phyloP scores from a whole-genome alignment of 23 tunicate species.

The Corella eumyota region DNA sequence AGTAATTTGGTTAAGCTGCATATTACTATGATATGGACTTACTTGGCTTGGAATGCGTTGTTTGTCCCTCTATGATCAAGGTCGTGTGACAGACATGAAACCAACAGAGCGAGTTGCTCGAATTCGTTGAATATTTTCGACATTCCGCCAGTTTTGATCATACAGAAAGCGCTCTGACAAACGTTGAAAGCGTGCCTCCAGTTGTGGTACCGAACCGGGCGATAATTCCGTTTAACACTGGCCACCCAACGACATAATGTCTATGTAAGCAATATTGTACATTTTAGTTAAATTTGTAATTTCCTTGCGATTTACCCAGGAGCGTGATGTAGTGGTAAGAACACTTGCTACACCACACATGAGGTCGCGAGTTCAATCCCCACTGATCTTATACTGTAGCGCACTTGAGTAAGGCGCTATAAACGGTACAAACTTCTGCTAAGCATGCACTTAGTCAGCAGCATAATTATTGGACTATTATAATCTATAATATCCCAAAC shows the following conservation, averaged over 20 bases:
- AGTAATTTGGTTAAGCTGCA: background rate
- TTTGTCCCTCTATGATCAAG: conserved; percentile 89
- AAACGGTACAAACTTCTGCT: too few species aligned
- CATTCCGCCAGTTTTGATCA: conserved; percentile 69
- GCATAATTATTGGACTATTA: too few species aligned
- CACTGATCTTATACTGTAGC: too few species aligned
- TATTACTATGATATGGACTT: conserved; percentile 1
- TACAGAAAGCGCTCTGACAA: conserved; percentile 81
- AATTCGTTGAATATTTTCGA: conserved; percentile 30
- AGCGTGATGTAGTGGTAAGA: too few species aligned
- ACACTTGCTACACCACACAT: too few species aligned
- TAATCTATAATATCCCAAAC: too few species aligned
- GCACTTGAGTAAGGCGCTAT: too few species aligned
- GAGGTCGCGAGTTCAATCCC: too few species aligned
- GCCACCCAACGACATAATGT: conserved; percentile 77
- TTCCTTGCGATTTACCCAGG: too few species aligned
- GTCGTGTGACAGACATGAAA: conserved; percentile 85
- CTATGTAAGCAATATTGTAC: conserved; percentile 22
- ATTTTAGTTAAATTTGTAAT: too few species aligned
- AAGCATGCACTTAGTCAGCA: too few species aligned
- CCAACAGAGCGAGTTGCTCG: conserved; percentile 65
- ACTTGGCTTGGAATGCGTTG: conserved; percentile 95
- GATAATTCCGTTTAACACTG: conserved; percentile 77
- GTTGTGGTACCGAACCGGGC: conserved; percentile 82
- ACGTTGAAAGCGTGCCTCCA: conserved; percentile 98